phyloP scores from a whole-genome alignment of 2,113 vertebrate species.

The Cercopithecus mona region DNA sequence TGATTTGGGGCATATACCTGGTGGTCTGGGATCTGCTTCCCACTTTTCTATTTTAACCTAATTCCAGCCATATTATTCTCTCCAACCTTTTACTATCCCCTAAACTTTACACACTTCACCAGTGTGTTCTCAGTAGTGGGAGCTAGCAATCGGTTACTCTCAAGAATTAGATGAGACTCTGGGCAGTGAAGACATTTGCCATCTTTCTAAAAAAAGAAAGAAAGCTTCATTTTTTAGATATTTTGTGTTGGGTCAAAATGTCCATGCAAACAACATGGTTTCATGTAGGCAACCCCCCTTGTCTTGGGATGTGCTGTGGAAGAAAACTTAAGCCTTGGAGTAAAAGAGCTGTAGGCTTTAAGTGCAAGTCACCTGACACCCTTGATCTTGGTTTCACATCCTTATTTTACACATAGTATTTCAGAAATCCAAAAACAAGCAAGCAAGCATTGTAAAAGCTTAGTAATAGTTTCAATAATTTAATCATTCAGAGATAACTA shows the following conservation, averaged over 20 bases:
- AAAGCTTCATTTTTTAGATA: not conserved
- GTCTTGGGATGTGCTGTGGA: rapidly evolving
- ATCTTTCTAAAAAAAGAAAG: not conserved
- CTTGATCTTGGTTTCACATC: not conserved
- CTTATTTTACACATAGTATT: not conserved
- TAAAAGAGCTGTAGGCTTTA: not conserved
- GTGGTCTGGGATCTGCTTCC: not conserved
- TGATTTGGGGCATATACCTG: not conserved
- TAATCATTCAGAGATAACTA: not conserved
- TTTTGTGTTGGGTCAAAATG: not conserved
- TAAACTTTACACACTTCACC: not conserved
- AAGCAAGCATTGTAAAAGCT: not conserved
- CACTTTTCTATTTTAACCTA: not conserved
- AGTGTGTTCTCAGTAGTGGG: not conserved
- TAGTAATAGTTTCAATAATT: not conserved
- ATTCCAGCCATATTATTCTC: not conserved
- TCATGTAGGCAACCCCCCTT: not conserved
- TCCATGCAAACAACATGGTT: not conserved
- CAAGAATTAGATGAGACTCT: not conserved
- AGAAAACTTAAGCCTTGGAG: not conserved
- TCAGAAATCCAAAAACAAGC: not conserved
- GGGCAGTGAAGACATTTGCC: not conserved
- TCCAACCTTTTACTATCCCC: not conserved
- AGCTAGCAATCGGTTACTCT: not conserved
- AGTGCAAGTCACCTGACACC: not conserved